Base-by-base conservation (phyloP, 1,140 invertebrate species). In the Drosophila persimilis region DNA sequence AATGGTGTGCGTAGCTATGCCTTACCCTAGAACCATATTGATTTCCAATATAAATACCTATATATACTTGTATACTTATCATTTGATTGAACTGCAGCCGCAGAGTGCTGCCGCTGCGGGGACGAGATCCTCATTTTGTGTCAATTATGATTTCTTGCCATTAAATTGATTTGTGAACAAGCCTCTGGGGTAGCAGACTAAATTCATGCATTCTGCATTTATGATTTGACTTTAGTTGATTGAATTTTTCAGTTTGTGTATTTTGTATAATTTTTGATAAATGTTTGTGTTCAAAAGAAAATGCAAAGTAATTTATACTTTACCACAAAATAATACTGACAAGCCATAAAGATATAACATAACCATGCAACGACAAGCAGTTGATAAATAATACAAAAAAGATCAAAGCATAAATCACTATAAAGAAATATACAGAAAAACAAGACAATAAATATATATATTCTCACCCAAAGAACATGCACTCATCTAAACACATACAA, bases 141-240 rank as follows among this genome's bases (percentile, higher is more conserved):
- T 47, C 44, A 39, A 55, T 72, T 29, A 26, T 48, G 15, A 29
- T 71, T 80, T 80, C 17, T 60, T 71, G 44, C 46, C 50, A 73
- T 78, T 57, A 31, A 39, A 67, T 67, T 67, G 35, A 69, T 69
- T 70, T 70, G 26, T 69, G 65, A 69, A 57, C 66, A 70, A 65
- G 66, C 77, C 80, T 77, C 67, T 90, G 89, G 89, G 89, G 89
- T 90, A 90, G 89, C 89, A 90, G 89, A 90, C 89, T 90, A 89
- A 90, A 90, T 84, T 76, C 62, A 75, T 81, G 75, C 75, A 84
- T 88, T 72, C 71, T 80, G 77, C 66, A 79, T 69, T 64, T 63
- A 73, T 67, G 17, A 76, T 74, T 56, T 72, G 20, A 59, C 45
- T 80, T 67, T 48, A 48, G 44, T 67, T 70, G 45, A 45, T 47